Conservation (phyloP, 2,797 vertebrate genomes). For the Selene dorsalis region DNA sequence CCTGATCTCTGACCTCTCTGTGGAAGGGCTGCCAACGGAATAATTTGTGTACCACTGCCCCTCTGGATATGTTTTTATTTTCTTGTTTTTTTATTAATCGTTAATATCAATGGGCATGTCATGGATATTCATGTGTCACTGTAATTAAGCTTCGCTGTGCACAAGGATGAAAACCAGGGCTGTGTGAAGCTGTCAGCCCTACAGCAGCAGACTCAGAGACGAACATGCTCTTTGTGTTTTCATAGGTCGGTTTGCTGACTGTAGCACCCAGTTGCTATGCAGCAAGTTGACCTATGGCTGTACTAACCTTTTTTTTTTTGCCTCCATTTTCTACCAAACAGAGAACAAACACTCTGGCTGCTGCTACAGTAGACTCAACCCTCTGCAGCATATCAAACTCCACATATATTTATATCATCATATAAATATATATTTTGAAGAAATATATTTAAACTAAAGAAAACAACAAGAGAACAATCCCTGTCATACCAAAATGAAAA, state of each 20-base stretch:
- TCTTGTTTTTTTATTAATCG: conserved; percentile 24
- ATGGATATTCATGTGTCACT: conserved; percentile 63
- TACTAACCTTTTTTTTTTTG: conserved; percentile 56
- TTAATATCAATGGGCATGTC: conserved; percentile 52
- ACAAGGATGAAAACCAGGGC: conserved; percentile 45
- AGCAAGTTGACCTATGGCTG: conserved; percentile 74
- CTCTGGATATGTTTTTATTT: conserved; percentile 49
- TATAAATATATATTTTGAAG: conserved; percentile 8
- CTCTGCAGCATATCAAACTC: conserved; percentile 24
- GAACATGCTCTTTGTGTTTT: conserved; percentile 67
- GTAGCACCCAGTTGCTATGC: conserved; percentile 78
- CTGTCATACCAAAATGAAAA: conserved; percentile 5
- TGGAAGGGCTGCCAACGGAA: conserved; percentile 10
- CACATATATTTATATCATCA: not conserved
- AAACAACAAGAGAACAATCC: not conserved
- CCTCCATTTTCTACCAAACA: conserved; percentile 54
- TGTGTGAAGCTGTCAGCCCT: conserved; percentile 59
- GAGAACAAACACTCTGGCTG: conserved; percentile 43
- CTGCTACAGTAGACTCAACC: conserved; percentile 23
- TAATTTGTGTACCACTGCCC: conserved; percentile 28
- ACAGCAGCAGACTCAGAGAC: conserved; percentile 53
- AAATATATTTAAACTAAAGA: conserved; percentile 21
- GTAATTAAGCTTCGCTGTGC: conserved; percentile 60
- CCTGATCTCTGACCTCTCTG: conserved; percentile 32
- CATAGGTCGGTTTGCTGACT: conserved; percentile 76